Base-by-base conservation (phyloP, 2,888 invertebrate species). In the Megamerina dolium region DNA sequence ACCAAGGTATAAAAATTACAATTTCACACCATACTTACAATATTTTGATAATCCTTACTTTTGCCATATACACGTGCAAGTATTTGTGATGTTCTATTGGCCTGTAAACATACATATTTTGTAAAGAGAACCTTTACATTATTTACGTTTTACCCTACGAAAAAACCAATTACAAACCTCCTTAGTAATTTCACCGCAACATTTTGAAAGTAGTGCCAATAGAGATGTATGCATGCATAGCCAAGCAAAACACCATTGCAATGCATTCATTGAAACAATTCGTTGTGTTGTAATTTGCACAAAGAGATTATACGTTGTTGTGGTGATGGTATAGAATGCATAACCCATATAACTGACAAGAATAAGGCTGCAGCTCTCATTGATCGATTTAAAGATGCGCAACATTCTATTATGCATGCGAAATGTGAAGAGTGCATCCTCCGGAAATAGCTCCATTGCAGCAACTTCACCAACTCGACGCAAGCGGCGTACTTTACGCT, bases 261-360 rank as follows among this genome's bases (percentile, higher is more conserved):
- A 27, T 3, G 61, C 51, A 31, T 53, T 52, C 12, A 50, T 10
- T 1, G 70, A 64, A 8, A 63, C 50, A 21, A 45, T 35, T 3
- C 54, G 50, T 32, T 57, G 57, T 19, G 57, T 61, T 37, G 64
- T 65, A 20, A 67, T 61, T 47, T 67, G 65, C 2, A 69, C 62
- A 39, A 68, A 68, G 1, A 68, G 55, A 48, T 64, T 63, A n/a
- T 68, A 68, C 12, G 65, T 63, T 20, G 63, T 66, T 20, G 68
- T 64, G 18, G 68, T 69, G 31, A 69, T 66, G 14, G 61, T 61
- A 43, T 68, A 68, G 45, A 69, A 68, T 3, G 64, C 60, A 42
- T 61, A 68, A 3, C 66, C 68, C 59, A 69, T 58, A 43, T 64
- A 66, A 23, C 60, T 57, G 5, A 68, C 64, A 26, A 68, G 49